These are phyloP conservation scores for Zophobas morio DNA, from an alignment of 1,140 invertebrate genomes.

Conservation along the genomic window DNA sequence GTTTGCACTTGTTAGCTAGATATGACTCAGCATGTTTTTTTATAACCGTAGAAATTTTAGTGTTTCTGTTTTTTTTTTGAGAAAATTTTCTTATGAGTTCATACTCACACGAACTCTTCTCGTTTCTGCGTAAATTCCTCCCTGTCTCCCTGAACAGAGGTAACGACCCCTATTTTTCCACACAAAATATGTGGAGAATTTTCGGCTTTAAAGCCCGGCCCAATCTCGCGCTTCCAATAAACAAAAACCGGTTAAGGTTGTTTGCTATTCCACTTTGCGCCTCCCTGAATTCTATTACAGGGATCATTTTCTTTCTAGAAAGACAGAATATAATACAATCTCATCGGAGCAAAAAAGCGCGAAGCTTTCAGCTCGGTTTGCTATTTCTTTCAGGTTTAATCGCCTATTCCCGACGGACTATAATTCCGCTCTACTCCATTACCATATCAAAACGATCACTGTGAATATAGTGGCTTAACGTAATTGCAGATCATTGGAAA, in stretches of 20 bases:
- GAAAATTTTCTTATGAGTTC: too few relatives aligned
- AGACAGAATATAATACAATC: slow-evolving; percentile 28
- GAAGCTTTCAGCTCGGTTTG: slow-evolving; percentile 34
- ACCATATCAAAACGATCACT: slow-evolving; percentile 18
- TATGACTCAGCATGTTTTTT: too few relatives aligned
- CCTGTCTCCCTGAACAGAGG: background rate
- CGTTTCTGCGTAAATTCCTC: too few relatives aligned
- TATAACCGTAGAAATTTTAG: too few relatives aligned
- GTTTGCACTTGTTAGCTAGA: too few relatives aligned
- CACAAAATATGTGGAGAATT: slow-evolving; percentile 1
- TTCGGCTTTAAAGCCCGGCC: background rate
- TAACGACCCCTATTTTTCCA: background rate
- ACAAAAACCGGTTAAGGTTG: slow-evolving; percentile 28
- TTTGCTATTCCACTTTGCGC: slow-evolving; percentile 25
- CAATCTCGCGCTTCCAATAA: slow-evolving; percentile 20
- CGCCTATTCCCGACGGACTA: slow-evolving; percentile 14
- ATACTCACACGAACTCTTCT: too few relatives aligned
- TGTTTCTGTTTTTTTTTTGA: too few relatives aligned
- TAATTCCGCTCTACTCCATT: slow-evolving; percentile 19
- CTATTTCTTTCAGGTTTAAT: slow-evolving; percentile 31
- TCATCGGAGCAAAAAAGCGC: slow-evolving; percentile 1
- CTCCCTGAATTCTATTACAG: slow-evolving; percentile 21
- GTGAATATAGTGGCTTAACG: slow-evolving; percentile 11
- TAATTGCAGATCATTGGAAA: slow-evolving; percentile 23
- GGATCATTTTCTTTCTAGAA: slow-evolving; percentile 18